Evolutionary conservation across 2,113 vertebrate genomes (phyloP).

Genomic region (Gymnorhina tibicen): DNA sequence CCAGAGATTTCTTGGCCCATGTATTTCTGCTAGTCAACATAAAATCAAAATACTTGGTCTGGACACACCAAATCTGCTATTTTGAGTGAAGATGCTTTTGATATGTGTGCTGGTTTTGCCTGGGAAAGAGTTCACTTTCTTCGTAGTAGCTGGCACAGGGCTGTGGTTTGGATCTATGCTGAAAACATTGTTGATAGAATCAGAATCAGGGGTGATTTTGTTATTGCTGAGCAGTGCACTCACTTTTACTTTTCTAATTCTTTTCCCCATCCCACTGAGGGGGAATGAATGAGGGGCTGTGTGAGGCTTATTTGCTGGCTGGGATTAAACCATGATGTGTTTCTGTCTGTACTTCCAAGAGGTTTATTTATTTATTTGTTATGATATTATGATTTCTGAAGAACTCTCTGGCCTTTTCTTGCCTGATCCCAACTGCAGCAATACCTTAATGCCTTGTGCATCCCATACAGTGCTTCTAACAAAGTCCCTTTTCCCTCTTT

Average conservation of each 20-base stretch:
- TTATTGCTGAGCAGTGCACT: background rate
- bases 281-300: background rate
- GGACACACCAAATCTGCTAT: background rate
- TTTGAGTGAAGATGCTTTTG: background rate
- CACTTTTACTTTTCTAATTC: background rate
- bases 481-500: background rate
- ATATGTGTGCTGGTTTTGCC: background rate
- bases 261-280: background rate
- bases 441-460: background rate
- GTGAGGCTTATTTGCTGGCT: background rate
- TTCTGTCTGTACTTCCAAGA: background rate
- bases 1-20: background rate
- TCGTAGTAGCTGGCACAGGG: background rate
- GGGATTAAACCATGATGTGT: background rate
- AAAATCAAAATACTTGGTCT: background rate
- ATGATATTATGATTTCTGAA: background rate
- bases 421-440: background rate
- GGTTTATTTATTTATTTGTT: background rate
- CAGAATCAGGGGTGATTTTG: background rate
- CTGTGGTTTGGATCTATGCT: background rate
- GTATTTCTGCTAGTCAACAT: background rate
- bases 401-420: background rate
- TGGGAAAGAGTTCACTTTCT: background rate
- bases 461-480: background rate
- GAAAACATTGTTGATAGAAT: background rate